Evolutionary conservation across 2,797 vertebrate species (phyloP), one percentile per base, ranked within the genome.

Genomic region (Enteromius paludinosus): DNA sequence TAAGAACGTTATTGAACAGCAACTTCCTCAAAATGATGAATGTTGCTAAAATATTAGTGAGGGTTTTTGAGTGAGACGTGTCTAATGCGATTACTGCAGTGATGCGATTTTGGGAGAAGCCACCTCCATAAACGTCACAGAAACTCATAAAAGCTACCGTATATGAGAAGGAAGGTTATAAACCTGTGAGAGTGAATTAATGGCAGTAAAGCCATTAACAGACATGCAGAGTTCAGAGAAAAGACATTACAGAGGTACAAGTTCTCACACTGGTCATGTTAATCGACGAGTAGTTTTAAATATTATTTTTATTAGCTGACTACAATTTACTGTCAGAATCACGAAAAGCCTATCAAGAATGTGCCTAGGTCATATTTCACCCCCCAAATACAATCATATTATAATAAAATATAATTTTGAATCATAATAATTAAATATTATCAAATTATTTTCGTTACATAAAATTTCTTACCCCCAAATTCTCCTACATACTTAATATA

Each of bases 151-250:
- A 80, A 71, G 17, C 33, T 10, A 15, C 4, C 8, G 7, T 38
- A 3, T 41, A 41, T 41, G 52, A 71, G 28, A n/a, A 28, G 7
- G 49, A 28, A 56, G 49, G 33, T 49, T 49, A 65, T 78, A 38
- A 78, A 68, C 20, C 30, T 23, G 28, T 0, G 20, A 33, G 43
- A 23, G 61, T 61, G 23, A 68, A 78, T 66, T 78, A 54, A 66
- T 54, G 76, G 25, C 62, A 23, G 20, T 78, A 52, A 65, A 78
- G 17, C 12, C 76, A 66, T 78, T 78, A 52, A 78, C 61, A 77
- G 59, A 38, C 52, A 56, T 23, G 30, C 52, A 30, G 73, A 76
- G 54, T 62, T 62, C 54, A 62, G 23, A 68, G 71, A 43, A 76
- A 45, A 23, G 20, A 47, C 65, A 76, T 75, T 75, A 59, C 35